Evolutionary conservation across 2,113 vertebrate species (phyloP).

Genomic region (Pipa parva): DNA sequence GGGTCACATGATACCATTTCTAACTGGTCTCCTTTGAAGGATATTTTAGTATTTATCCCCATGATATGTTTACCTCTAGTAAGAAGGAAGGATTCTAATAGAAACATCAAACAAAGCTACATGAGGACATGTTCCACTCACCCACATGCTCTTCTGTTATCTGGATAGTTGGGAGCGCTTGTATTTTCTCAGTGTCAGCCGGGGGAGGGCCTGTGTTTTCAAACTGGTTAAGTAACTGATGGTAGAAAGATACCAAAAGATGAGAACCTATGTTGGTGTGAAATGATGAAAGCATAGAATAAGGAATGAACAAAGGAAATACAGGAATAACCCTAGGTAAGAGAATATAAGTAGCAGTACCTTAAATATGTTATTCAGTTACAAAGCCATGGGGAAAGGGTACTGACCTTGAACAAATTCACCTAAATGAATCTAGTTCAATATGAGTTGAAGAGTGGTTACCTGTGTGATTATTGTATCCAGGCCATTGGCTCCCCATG

Average conservation of each 20-base stretch:
- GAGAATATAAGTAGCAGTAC: no score
- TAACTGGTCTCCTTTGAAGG: no score
- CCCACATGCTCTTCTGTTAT: constrained; percentile 92
- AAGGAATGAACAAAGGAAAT: neutral
- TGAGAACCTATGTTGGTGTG: no score
- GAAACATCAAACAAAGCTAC: neutral
- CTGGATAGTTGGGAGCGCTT: constrained; percentile 84
- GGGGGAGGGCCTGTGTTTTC: constrained; percentile 96
- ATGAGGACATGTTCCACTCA: constrained; percentile 44
- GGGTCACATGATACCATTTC: neutral
- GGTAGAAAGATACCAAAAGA: neutral
- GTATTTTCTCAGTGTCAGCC: constrained; percentile 91
- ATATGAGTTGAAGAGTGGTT: constrained; percentile 23
- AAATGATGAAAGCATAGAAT: constrained; percentile 10
- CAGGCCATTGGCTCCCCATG: constrained; percentile 91
- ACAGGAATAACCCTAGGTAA: no score
- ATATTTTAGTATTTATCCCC: no score
- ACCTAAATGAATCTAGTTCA: no score
- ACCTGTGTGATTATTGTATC: constrained; percentile 96
- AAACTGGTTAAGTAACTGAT: constrained; percentile 95
- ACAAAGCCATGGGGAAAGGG: no score
- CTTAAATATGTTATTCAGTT: no score
- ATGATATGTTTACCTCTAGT: no score
- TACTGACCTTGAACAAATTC: no score
- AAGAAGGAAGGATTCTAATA: no score